Evolutionary conservation across 2,113 vertebrate species (phyloP).

Genomic region (Desmodus rotundus): DNA sequence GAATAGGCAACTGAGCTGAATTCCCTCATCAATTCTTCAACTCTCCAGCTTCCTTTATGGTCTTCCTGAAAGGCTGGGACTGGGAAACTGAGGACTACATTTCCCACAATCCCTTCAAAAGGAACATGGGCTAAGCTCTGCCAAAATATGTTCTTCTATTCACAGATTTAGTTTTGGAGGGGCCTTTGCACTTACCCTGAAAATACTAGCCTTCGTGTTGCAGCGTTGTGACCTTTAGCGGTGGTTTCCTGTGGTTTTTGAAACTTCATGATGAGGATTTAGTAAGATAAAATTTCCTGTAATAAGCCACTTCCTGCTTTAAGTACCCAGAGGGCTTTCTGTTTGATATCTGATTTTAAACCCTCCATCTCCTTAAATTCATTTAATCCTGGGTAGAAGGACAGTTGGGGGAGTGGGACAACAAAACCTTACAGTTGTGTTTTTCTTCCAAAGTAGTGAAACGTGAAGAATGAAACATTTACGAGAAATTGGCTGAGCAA

Average conservation of each 20-base stretch:
- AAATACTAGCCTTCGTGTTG: neutral
- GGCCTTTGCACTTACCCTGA: neutral
- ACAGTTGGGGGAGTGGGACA: neutral
- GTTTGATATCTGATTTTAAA: neutral
- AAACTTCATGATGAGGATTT: neutral
- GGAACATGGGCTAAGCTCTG: neutral
- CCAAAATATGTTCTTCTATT: neutral
- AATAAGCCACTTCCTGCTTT: slow-evolving; percentile 10
- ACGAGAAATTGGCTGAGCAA: neutral
- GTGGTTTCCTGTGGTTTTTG: neutral
- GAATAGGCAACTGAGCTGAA: neutral
- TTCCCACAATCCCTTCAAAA: neutral
- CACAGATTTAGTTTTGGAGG: neutral
- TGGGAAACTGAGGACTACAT: neutral
- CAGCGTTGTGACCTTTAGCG: neutral
- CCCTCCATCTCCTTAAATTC: neutral
- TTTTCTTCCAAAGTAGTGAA: neutral
- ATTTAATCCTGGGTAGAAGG: neutral
- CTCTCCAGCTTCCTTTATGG: neutral
- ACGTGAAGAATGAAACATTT: neutral
- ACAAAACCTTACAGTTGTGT: neutral
- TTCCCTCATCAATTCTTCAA: neutral
- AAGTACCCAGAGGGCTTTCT: neutral
- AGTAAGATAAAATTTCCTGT: neutral
- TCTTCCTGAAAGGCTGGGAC: neutral